A percentile compares a stretch with the other conserved stretches of the same genome.
These are phyloP conservation scores for Colostygia pectinataria DNA, from an alignment of 2,888 invertebrate genomes.

Conservation along the genomic window DNA sequence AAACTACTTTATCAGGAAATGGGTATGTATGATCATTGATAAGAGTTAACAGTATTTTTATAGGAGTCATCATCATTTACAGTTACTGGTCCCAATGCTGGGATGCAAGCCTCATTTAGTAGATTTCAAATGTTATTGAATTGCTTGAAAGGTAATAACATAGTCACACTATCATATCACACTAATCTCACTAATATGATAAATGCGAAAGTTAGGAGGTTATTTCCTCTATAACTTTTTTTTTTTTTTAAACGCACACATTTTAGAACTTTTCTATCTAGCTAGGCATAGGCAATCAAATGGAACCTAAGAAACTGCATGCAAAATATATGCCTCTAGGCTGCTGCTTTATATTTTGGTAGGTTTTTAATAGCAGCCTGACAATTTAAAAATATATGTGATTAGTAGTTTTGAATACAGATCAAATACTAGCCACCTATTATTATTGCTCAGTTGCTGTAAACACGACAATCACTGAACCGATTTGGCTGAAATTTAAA, in stretches of 20 bases:
- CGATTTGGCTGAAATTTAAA: too few relatives aligned
- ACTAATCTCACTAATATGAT: too few relatives aligned
- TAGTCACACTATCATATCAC: too few relatives aligned
- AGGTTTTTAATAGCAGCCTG: constrained; percentile 1
- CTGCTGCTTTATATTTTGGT: not conserved
- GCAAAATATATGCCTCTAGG: constrained; percentile 34
- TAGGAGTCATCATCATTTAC: not conserved
- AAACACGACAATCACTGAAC: too few relatives aligned
- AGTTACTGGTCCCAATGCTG: too few relatives aligned
- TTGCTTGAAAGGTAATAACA: too few relatives aligned
- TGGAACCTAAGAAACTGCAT: constrained; percentile 51
- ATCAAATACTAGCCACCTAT: constrained; percentile 53
- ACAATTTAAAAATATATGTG: not conserved
- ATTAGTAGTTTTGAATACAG: constrained; percentile 36
- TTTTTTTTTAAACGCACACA: constrained; percentile 74
- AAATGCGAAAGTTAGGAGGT: too few relatives aligned
- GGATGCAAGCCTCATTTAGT: too few relatives aligned
- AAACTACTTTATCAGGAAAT: not conserved
- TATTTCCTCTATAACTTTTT: too few relatives aligned
- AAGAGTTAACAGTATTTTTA: not conserved
- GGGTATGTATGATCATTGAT: not conserved
- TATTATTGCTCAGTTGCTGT: constrained; percentile 57
- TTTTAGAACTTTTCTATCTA: constrained; percentile 66
- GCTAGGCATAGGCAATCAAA: constrained; percentile 76
- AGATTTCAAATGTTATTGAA: too few relatives aligned